Base-by-base conservation (phyloP, 2,888 invertebrate species). In the Lomographa bimaculata region DNA sequence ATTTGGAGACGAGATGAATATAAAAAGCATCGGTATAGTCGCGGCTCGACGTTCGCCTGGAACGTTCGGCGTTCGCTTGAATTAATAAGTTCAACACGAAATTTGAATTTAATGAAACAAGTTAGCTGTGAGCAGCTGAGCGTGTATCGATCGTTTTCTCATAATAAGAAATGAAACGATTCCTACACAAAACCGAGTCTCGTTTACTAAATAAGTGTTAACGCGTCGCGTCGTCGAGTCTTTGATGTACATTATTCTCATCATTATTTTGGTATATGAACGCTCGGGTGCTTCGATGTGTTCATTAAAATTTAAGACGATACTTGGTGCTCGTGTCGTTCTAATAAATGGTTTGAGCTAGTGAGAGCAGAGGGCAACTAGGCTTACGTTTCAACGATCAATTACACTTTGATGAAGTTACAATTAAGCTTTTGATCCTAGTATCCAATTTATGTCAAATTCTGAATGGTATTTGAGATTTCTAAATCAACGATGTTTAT, bases 91-190 rank as follows among this genome's bases (percentile, higher is more conserved):
- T 84, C 79, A 89, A 87, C 89, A 85, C 81, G 82, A 86, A 89
- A 89, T 89, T 89, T 89, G 87, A 90, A 89, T 89, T 89, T 89
- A 89, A 89, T 90, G 89, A 90, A 89, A 89, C 89, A 89, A 90
- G 82, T 90, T 89, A 71, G 77, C 69, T 63, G 71, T 58, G 58
- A 79, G 64, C 85, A 82, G 86, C 86, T 84, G 87, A 84, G 79
- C 71, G 72, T 58, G 60, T 79, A 85, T 86, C 72, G 87, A 87
- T 87, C 76, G 49, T 55, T 49, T 58, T 55, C 64, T 70, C 71
- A 68, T 72, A 73, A 75, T 77, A 78, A 75, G 50, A 65, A 60
- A 50, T 46, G 50, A 50, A 55, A 53, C 43, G 51, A 44, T 49
- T 54, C 38, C 30, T 20, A 16, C 38, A 20, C 18, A 46, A 38